These are phyloP conservation scores for Mesorhabditis spiculigera DNA, from an alignment of 2,888 invertebrate genomes.

Conservation along the genomic window DNA sequence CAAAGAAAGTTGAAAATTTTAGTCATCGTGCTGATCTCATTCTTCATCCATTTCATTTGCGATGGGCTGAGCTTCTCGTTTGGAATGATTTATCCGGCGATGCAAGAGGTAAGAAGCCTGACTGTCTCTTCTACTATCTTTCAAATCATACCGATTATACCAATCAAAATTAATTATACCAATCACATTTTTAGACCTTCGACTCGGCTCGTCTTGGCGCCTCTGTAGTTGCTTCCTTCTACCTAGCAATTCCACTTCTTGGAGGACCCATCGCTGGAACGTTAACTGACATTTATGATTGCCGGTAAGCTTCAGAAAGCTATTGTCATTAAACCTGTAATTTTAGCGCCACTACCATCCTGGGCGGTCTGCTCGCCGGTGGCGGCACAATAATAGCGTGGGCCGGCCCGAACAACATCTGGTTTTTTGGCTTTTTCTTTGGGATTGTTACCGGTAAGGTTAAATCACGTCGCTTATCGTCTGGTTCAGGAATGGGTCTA, in stretches of 20 bases:
- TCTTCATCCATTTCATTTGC: constrained; percentile 82
- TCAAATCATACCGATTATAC: constrained; percentile 57
- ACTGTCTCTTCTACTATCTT: constrained; percentile 77
- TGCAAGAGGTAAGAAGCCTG: constrained; percentile 64
- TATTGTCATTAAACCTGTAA: background rate
- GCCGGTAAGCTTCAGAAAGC: constrained; percentile 15
- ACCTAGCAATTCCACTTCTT: constrained; percentile 84
- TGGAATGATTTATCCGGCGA: constrained; percentile 82
- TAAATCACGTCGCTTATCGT: background rate
- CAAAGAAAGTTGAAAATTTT: background rate
- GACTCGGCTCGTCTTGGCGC: constrained; percentile 80
- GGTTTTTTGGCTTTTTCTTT: constrained; percentile 66
- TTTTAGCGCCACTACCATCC: constrained; percentile 16
- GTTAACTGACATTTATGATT: constrained; percentile 29
- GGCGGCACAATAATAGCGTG: constrained; percentile 66
- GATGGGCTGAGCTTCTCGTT: constrained; percentile 89
- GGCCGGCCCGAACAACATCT: constrained; percentile 69
- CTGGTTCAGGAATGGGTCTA: constrained; percentile 21
- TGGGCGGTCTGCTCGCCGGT: constrained; percentile 21
- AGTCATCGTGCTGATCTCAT: constrained; percentile 81
- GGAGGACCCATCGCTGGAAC: constrained; percentile 70
- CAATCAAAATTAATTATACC: no score
- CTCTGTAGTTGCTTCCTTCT: constrained; percentile 83
- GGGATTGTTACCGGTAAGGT: constrained; percentile 67
- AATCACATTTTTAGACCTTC: constrained; percentile 68